Conservation (phyloP, 2,113 vertebrate genomes). For the Alouatta palliata region DNA sequence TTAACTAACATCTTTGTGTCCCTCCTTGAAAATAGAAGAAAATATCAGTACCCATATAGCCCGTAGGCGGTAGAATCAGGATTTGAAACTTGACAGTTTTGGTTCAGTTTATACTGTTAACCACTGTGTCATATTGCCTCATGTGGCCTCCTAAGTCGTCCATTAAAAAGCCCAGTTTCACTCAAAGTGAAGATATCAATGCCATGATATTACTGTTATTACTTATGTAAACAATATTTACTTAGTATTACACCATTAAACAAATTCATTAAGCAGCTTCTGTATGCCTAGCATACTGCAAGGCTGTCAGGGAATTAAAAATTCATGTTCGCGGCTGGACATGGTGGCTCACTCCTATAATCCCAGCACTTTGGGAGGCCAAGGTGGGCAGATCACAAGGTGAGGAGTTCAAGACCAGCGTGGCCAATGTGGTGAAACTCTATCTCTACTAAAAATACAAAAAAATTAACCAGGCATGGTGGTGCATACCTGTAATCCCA, state of each 20-base stretch:
- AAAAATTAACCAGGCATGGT: no score
- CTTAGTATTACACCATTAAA: conserved; percentile 24
- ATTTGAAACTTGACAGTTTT: background rate
- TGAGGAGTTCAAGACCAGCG: no score
- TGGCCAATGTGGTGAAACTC: no score
- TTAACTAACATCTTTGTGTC: no score
- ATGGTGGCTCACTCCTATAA: no score
- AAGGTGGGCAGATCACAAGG: no score
- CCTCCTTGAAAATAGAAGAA: no score
- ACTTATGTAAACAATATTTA: background rate
- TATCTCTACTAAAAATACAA: no score
- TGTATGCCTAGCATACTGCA: background rate
- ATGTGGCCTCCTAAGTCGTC: background rate
- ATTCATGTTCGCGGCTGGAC: no score
- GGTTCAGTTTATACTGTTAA: background rate
- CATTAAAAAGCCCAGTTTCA: conserved; percentile 14
- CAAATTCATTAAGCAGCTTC: background rate
- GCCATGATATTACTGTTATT: background rate
- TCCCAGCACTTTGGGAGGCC: no score
- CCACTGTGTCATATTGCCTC: background rate
- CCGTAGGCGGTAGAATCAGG: background rate
- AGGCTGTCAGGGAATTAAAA: background rate
- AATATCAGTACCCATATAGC: no score
- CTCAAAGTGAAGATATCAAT: background rate
- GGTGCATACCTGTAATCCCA: no score